phyloP scores from a whole-genome alignment of 2,797 vertebrate genomes.

The Limosa lapponica region DNA sequence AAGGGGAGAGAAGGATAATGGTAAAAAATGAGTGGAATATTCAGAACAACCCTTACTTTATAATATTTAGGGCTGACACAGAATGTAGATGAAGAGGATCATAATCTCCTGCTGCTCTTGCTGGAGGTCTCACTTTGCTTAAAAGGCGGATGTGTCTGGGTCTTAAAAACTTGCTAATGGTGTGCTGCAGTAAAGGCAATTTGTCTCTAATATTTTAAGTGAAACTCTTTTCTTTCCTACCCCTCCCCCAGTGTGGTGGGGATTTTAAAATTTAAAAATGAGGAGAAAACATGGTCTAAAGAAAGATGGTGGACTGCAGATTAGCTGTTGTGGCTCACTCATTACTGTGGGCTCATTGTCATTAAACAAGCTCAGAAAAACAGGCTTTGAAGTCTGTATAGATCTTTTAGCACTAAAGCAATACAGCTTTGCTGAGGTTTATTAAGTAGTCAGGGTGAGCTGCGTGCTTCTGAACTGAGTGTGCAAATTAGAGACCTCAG shows the following conservation, averaged over 20 bases:
- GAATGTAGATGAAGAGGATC: background rate
- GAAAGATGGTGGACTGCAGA: background rate
- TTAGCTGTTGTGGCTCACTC: background rate
- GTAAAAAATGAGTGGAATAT: background rate
- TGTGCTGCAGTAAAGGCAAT: background rate
- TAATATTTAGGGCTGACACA: background rate
- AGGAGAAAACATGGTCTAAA: background rate
- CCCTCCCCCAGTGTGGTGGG: fast-evolving
- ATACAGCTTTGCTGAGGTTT: background rate
- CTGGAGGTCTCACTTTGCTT: background rate
- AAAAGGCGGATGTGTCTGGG: background rate
- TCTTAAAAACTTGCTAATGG: background rate
- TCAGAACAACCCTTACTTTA: background rate
- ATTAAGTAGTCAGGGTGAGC: background rate
- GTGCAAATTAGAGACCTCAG: background rate
- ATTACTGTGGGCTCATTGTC: background rate
- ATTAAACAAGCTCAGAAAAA: background rate
- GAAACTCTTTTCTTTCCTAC: background rate
- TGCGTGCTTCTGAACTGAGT: fast-evolving
- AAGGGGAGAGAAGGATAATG: background rate
- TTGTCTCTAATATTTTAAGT: background rate
- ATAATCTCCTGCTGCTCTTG: background rate
- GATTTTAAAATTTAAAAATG: background rate
- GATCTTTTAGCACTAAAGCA: background rate
- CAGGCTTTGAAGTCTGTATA: background rate